Percentiles rank a stretch among this genome's conserved stretches.
Evolutionary conservation across 2,113 vertebrate species (phyloP).

Genomic region (Motacilla alba): DNA sequence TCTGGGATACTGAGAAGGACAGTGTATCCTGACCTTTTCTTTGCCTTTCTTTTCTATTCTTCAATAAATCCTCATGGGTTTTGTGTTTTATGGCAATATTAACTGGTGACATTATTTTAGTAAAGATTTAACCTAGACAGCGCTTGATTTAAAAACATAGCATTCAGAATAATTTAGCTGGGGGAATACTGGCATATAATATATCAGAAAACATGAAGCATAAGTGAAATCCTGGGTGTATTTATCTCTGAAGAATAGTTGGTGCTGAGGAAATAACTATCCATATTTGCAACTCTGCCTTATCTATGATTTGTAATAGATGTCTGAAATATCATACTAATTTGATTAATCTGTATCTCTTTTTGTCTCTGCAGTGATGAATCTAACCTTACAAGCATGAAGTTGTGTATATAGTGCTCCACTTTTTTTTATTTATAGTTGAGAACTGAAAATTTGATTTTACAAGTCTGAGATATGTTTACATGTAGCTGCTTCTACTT

Average conservation of each 20-base stretch:
- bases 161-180: background rate
- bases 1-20: background rate
- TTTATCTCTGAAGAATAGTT: background rate
- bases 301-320: background rate
- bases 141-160: background rate
- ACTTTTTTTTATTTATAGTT: slow-evolving; percentile 95
- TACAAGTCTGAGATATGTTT: slow-evolving; percentile 78
- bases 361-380: slow-evolving; percentile 94
- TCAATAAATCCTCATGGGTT: background rate
- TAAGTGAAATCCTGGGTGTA: background rate
- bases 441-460: slow-evolving; percentile 77
- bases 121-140: background rate
- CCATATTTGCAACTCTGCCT: background rate
- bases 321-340: slow-evolving; percentile 57
- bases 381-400: slow-evolving; percentile 95
- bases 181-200: background rate
- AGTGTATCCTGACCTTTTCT: background rate
- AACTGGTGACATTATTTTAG: background rate
- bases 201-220: background rate
- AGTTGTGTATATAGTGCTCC: slow-evolving; percentile 96
- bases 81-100: background rate
- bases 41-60: background rate
- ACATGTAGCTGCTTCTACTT: slow-evolving; percentile 83
- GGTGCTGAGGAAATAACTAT: background rate
- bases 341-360: slow-evolving; percentile 59